These are phyloP conservation scores for Leistus spinibarbis DNA, from an alignment of 2,888 invertebrate species.

Conservation along the genomic window DNA sequence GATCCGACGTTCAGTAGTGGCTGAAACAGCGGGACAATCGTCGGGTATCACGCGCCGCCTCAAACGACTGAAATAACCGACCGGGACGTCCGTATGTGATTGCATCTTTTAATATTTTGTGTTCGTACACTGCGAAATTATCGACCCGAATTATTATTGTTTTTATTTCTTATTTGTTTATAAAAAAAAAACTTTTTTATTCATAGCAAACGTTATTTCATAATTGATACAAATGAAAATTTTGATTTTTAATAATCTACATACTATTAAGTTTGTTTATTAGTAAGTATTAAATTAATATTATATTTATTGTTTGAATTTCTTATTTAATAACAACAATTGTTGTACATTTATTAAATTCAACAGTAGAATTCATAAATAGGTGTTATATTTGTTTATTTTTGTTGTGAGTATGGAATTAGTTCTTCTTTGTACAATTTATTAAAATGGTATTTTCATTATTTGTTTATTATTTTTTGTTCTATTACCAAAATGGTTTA, in stretches of 20 bases:
- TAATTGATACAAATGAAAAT: no score
- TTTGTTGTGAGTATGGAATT: no score
- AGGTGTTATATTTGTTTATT: no score
- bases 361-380: no score
- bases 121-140: not conserved
- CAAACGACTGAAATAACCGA: slow-evolving; percentile 5
- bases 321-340: not conserved
- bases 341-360: no score
- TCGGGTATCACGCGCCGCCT: not conserved
- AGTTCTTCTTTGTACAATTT: no score
- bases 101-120: not conserved
- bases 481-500: no score
- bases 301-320: not conserved
- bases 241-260: not conserved
- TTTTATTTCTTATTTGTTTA: not conserved
- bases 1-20: not conserved
- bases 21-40: not conserved
- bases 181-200: not conserved
- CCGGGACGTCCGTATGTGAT: slow-evolving; percentile 4
- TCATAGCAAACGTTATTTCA: not conserved
- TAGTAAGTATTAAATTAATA: not conserved
- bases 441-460: no score
- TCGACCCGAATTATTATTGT: not conserved
- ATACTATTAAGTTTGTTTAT: not conserved
- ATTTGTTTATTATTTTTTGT: no score